phyloP scores from a whole-genome alignment of 2,888 invertebrate genomes.

The Trachelus iudaicus region DNA sequence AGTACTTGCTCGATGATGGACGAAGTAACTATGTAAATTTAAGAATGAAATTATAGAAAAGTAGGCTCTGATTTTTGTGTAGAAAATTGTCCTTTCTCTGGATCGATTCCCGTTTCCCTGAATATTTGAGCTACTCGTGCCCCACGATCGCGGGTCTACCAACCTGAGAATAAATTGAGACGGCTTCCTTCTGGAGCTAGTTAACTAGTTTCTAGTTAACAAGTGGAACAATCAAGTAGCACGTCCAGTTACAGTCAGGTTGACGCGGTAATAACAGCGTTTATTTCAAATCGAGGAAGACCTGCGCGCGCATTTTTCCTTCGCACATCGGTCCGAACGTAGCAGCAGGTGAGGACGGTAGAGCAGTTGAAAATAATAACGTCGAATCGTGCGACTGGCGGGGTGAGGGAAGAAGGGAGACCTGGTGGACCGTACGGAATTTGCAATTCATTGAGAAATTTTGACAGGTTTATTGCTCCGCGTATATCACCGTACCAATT shows the following conservation, averaged over 20 bases:
- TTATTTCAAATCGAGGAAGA: constrained; percentile 3
- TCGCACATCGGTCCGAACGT: neutral
- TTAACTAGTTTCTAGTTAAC: constrained; percentile 6
- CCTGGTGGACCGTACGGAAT: neutral
- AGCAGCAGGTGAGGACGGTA: neutral
- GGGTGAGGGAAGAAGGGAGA: neutral
- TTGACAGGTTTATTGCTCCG: constrained; percentile 1
- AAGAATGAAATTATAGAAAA: neutral
- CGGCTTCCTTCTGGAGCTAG: neutral
- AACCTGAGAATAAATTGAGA: neutral
- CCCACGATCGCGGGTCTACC: neutral
- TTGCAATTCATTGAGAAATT: neutral
- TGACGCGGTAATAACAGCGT: constrained; percentile 4
- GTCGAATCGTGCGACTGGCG: neutral
- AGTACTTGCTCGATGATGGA: neutral
- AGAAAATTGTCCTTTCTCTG: neutral
- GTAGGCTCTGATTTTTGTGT: neutral
- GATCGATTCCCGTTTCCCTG: neutral
- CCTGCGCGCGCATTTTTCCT: neutral
- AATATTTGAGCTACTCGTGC: neutral
- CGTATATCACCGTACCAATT: neutral
- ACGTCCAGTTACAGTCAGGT: constrained; percentile 3
- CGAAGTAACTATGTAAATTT: no score
- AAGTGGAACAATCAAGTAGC: constrained; percentile 8
- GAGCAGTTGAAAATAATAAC: neutral